These are phyloP conservation scores for Hypocryptadius cinnamomeus DNA, from an alignment of 2,113 vertebrate genomes.

Conservation along the genomic window DNA sequence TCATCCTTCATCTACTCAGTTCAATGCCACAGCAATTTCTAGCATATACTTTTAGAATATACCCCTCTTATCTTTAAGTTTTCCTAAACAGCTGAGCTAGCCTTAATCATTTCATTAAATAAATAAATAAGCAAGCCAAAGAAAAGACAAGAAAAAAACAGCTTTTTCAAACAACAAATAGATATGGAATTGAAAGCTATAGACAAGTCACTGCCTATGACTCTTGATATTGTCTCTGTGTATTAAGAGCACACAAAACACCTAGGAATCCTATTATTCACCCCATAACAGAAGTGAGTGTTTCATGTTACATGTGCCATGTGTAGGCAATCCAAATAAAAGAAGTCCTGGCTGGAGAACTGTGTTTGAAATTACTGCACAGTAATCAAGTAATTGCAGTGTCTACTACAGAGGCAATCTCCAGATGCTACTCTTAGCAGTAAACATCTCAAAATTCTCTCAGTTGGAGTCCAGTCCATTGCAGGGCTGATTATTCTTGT, in stretches of 20 bases:
- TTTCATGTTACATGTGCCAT: neutral
- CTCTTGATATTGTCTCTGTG: neutral
- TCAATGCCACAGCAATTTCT: neutral
- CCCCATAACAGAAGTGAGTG: neutral
- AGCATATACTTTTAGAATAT: neutral
- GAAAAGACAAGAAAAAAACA: neutral
- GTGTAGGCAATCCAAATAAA: neutral
- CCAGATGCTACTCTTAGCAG: neutral
- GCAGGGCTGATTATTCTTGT: neutral
- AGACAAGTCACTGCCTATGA: neutral
- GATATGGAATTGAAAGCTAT: neutral
- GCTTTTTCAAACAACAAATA: neutral
- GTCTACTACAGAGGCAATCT: neutral
- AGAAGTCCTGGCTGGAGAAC: neutral
- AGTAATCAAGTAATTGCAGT: neutral
- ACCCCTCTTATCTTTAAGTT: neutral
- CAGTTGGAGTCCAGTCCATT: neutral
- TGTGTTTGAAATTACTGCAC: neutral
- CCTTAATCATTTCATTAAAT: neutral
- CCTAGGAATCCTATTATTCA: neutral
- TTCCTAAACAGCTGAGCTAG: neutral
- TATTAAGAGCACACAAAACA: neutral
- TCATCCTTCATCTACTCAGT: neutral
- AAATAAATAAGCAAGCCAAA: neutral
- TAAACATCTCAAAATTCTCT: neutral